These are phyloP conservation scores for Antheraea assamensis DNA, from an alignment of 2,888 invertebrate species.

Conservation along the genomic window DNA sequence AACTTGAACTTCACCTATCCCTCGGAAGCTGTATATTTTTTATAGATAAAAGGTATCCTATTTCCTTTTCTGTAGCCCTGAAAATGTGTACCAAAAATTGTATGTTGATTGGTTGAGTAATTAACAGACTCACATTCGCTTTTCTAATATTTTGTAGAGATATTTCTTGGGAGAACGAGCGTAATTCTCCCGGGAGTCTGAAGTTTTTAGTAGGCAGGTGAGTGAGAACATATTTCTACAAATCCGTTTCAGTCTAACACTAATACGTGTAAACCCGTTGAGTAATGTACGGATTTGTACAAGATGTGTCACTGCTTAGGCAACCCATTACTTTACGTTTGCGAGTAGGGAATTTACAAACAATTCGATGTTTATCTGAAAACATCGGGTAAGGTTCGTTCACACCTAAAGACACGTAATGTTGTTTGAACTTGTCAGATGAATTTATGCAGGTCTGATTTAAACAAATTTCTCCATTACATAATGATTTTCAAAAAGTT, in stretches of 20 bases:
- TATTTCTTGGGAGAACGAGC: too few relatives aligned
- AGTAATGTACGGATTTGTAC: conserved; percentile 12
- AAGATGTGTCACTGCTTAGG: conserved; percentile 14
- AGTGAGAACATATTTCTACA: background rate
- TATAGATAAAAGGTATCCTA: too few relatives aligned
- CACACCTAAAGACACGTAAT: background rate
- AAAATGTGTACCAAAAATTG: too few relatives aligned
- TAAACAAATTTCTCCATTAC: too few relatives aligned
- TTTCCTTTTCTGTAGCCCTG: too few relatives aligned
- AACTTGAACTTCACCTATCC: too few relatives aligned
- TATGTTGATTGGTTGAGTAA: too few relatives aligned
- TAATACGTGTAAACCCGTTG: background rate
- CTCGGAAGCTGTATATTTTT: too few relatives aligned
- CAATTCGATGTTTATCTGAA: conserved; percentile 11
- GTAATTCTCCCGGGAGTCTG: background rate
- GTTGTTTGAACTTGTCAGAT: background rate
- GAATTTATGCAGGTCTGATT: background rate
- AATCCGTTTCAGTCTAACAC: conserved; percentile 8
- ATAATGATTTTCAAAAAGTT: too few relatives aligned
- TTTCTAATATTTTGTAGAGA: too few relatives aligned
- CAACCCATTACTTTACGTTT: conserved; percentile 6
- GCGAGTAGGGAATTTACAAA: conserved; percentile 7
- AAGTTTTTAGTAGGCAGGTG: conserved; percentile 1
- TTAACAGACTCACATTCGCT: too few relatives aligned
- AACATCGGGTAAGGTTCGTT: background rate